Conservation (phyloP, 2,888 invertebrate genomes). For the Phaedon cochleariae region DNA sequence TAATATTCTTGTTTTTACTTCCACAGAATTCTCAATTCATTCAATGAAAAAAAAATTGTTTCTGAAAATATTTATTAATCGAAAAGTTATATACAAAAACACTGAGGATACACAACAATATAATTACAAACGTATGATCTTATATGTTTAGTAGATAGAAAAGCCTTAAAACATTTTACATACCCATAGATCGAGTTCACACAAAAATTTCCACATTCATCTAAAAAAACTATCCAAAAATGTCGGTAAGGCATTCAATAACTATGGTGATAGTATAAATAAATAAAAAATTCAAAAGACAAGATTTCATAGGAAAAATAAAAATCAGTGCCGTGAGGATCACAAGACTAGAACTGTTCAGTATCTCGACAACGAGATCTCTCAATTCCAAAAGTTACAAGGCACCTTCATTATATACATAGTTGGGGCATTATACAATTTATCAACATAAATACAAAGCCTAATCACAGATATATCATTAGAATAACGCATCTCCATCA, state of each 20-base stretch:
- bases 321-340: slow-evolving; percentile 47
- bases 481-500: slow-evolving; percentile 7
- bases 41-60: too few species aligned
- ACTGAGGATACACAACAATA: slow-evolving; percentile 48
- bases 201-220: neutral
- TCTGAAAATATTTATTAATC: slow-evolving; percentile 49
- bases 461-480: slow-evolving; percentile 47
- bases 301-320: slow-evolving; percentile 35
- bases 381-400: slow-evolving; percentile 48
- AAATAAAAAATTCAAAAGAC: slow-evolving; percentile 29
- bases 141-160: slow-evolving; percentile 43
- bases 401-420: slow-evolving; percentile 47
- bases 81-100: slow-evolving; percentile 52
- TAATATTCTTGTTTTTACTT: too few species aligned
- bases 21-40: too few species aligned
- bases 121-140: slow-evolving; percentile 40
- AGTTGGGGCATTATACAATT: slow-evolving; percentile 40
- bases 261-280: slow-evolving; percentile 20
- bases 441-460: slow-evolving; percentile 45
- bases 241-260: slow-evolving; percentile 25
- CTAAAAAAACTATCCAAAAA: slow-evolving; percentile 3
- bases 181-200: slow-evolving; percentile 13
- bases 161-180: slow-evolving; percentile 35
- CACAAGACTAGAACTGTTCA: slow-evolving; percentile 51
- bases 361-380: slow-evolving; percentile 44